These are phyloP conservation scores for Drosophila sulfurigaster DNA, from an alignment of 1,140 invertebrate genomes.

Conservation along the genomic window DNA sequence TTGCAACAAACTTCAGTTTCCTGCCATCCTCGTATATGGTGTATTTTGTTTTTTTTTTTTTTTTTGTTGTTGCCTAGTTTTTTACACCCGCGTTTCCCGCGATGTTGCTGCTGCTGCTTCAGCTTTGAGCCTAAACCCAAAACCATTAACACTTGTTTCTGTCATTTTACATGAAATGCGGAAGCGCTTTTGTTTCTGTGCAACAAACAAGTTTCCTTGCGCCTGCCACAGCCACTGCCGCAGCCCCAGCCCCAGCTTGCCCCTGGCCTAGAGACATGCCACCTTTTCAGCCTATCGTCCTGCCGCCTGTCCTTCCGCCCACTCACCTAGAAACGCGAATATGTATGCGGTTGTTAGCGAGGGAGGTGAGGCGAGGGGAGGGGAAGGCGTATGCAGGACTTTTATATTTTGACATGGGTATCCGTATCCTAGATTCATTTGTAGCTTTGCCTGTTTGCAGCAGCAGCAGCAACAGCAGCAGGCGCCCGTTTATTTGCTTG, in stretches of 20 bases:
- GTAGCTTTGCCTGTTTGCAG: slow-evolving; percentile 48
- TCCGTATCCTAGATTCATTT: slow-evolving; percentile 75
- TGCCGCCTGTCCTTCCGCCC: slow-evolving; percentile 14
- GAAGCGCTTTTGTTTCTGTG: slow-evolving; percentile 81
- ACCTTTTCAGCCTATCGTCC: neutral
- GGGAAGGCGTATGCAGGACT: slow-evolving; percentile 44
- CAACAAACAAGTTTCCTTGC: slow-evolving; percentile 78
- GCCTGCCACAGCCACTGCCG: slow-evolving; percentile 44
- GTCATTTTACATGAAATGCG: slow-evolving; percentile 82
- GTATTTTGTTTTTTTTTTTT: neutral
- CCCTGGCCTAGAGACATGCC: slow-evolving; percentile 42
- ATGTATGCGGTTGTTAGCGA: slow-evolving; percentile 1
- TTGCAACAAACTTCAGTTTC: slow-evolving; percentile 8
- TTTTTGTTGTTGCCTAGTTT: neutral
- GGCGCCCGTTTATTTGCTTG: slow-evolving; percentile 58
- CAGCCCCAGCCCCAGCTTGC: slow-evolving; percentile 22
- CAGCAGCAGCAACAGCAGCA: slow-evolving; percentile 50
- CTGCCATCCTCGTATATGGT: neutral
- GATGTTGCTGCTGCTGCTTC: slow-evolving; percentile 32
- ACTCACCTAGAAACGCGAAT: slow-evolving; percentile 34
- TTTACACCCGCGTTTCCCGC: neutral
- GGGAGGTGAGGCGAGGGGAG: neutral
- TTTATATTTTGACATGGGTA: slow-evolving; percentile 77
- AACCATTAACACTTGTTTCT: slow-evolving; percentile 83
- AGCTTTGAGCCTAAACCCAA: slow-evolving; percentile 61